phyloP scores from a whole-genome alignment of 2,888 invertebrate genomes.

The Beris morrisii region DNA sequence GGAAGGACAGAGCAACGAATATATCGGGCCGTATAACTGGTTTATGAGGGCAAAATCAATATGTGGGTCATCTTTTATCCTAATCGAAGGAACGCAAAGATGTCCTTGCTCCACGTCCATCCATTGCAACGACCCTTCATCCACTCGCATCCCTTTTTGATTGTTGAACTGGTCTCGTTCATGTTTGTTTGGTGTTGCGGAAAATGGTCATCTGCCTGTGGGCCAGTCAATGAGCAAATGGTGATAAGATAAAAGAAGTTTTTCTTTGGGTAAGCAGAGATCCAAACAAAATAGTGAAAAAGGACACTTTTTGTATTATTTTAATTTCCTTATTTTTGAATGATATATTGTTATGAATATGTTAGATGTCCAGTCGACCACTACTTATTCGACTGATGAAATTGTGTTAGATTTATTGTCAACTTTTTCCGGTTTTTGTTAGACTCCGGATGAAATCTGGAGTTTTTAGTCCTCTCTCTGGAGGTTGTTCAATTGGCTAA shows the following conservation, averaged over 20 bases:
- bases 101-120: conserved; percentile 1
- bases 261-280: neutral
- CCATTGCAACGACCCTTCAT: too few species aligned
- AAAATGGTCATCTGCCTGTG: conserved; percentile 11
- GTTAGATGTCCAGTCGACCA: too few species aligned
- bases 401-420: too few species aligned
- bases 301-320: neutral
- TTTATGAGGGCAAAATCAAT: conserved; percentile 37
- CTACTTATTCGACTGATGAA: too few species aligned
- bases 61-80: conserved; percentile 36
- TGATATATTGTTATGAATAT: too few species aligned
- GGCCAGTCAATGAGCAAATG: neutral
- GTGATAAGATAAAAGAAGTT: neutral
- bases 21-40: conserved; percentile 20
- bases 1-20: neutral
- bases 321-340: too few species aligned
- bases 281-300: neutral
- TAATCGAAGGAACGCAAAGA: conserved; percentile 32
- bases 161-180: neutral
- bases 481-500: too few species aligned
- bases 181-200: conserved; percentile 22
- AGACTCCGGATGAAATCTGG: too few species aligned
- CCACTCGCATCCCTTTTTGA: too few species aligned
- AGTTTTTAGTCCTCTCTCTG: too few species aligned
- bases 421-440: too few species aligned